Conservation (phyloP, 1,140 invertebrate species). For the Zaprionus capensis region DNA sequence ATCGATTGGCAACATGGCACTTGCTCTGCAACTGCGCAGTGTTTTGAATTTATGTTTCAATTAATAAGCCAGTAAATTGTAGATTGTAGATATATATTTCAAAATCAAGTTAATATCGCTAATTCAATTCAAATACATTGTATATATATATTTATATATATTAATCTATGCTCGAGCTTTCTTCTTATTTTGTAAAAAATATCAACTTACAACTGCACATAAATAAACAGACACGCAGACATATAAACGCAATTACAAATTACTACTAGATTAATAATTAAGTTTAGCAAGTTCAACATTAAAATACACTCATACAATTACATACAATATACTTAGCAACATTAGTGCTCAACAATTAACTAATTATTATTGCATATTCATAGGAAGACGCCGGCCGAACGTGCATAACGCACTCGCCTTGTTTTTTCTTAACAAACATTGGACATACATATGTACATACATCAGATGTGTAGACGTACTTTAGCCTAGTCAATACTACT, state of each 20-base stretch:
- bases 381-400: slow-evolving; percentile 72
- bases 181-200: slow-evolving; percentile 40
- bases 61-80: background rate
- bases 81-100: slow-evolving; percentile 6
- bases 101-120: background rate
- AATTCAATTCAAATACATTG: slow-evolving; percentile 33
- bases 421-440: slow-evolving; percentile 55
- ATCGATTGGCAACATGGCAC: background rate
- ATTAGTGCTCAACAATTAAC: slow-evolving; percentile 60
- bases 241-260: slow-evolving; percentile 60
- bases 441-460: slow-evolving; percentile 33
- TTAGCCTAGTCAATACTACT: slow-evolving; percentile 49
- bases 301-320: slow-evolving; percentile 54
- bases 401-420: slow-evolving; percentile 43
- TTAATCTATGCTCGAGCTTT: slow-evolving; percentile 13
- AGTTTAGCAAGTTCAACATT: slow-evolving; percentile 70
- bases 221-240: slow-evolving; percentile 68
- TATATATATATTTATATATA: slow-evolving; percentile 22
- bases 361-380: slow-evolving; percentile 69
- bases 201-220: slow-evolving; percentile 73
- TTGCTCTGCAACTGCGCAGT: background rate
- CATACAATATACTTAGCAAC: slow-evolving; percentile 61
- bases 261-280: slow-evolving; percentile 68
- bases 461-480: slow-evolving; percentile 2
- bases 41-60: background rate